phyloP scores from a whole-genome alignment of 2,797 vertebrate genomes.

The Helarctos malayanus region DNA sequence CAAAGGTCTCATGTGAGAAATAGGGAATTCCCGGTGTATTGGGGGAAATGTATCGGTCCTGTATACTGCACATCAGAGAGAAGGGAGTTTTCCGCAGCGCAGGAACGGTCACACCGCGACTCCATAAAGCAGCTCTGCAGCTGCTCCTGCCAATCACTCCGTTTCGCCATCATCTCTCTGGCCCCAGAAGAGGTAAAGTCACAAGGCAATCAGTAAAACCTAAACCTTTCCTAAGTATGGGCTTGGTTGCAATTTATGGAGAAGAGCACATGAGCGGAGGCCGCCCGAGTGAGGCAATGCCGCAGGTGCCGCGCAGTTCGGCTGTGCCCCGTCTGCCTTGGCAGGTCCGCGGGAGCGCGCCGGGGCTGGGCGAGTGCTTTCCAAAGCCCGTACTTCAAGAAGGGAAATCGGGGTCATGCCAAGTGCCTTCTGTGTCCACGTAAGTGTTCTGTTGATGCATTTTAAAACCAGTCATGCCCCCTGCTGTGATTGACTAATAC shows the following conservation, averaged over 20 bases:
- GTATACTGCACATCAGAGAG: not conserved
- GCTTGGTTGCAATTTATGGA: not conserved
- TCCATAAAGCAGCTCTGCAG: not conserved
- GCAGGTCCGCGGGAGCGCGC: not conserved
- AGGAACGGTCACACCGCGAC: not conserved
- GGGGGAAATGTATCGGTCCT: not conserved
- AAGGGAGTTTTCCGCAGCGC: not conserved
- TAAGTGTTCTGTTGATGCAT: not conserved
- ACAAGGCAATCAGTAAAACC: slow-evolving; percentile 33
- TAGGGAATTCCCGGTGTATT: not conserved
- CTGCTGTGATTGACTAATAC: not conserved
- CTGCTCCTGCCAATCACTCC: slow-evolving; percentile 6
- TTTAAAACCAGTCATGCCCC: not conserved
- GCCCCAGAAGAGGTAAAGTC: not conserved
- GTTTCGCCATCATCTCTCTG: not conserved
- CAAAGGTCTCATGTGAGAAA: too few species aligned
- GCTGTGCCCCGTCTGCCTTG: not conserved
- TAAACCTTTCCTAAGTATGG: not conserved
- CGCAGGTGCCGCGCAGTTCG: not conserved
- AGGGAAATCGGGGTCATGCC: slow-evolving; percentile 12
- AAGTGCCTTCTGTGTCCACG: not conserved
- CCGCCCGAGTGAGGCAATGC: not conserved
- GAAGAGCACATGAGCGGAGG: not conserved
- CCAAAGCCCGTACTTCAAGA: slow-evolving; percentile 37
- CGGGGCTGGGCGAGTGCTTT: not conserved